Conservation (phyloP, 2,888 invertebrate species). For the Lasioglossum marginatum region DNA sequence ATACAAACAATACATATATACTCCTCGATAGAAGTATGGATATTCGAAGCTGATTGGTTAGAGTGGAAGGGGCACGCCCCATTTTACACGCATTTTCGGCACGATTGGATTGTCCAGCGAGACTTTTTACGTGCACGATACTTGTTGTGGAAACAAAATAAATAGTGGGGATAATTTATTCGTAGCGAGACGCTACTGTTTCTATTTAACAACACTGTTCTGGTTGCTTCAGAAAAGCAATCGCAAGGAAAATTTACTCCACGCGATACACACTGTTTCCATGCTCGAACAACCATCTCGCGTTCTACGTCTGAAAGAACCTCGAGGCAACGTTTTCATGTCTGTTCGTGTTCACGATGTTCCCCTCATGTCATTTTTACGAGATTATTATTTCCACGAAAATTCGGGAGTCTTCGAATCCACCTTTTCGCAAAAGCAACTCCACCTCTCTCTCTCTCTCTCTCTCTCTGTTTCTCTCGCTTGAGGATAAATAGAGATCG, state of each 20-base stretch:
- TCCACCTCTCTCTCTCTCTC: neutral
- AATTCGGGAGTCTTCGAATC: neutral
- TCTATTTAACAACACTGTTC: too few species aligned
- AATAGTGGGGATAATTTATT: too few species aligned
- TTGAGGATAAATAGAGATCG: slow-evolving; percentile 5
- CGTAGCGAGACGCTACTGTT: too few species aligned
- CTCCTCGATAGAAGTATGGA: too few species aligned
- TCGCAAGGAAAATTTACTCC: neutral
- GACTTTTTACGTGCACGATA: too few species aligned
- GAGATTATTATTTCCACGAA: slow-evolving; percentile 11
- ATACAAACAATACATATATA: too few species aligned
- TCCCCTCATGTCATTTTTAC: neutral
- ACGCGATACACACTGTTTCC: neutral
- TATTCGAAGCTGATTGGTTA: too few species aligned
- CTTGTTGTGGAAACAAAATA: too few species aligned
- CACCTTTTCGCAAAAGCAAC: neutral
- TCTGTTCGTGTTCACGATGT: neutral
- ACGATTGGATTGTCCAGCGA: too few species aligned
- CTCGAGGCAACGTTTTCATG: neutral
- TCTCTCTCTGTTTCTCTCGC: neutral
- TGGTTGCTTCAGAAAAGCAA: neutral
- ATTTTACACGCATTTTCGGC: too few species aligned
- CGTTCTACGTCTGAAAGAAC: neutral
- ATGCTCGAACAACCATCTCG: neutral
- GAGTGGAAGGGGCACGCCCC: too few species aligned